Evolutionary conservation across 1,140 invertebrate genomes (phyloP), one percentile per base, ranked within the genome.

Genomic region (Drosophila aff.): DNA sequence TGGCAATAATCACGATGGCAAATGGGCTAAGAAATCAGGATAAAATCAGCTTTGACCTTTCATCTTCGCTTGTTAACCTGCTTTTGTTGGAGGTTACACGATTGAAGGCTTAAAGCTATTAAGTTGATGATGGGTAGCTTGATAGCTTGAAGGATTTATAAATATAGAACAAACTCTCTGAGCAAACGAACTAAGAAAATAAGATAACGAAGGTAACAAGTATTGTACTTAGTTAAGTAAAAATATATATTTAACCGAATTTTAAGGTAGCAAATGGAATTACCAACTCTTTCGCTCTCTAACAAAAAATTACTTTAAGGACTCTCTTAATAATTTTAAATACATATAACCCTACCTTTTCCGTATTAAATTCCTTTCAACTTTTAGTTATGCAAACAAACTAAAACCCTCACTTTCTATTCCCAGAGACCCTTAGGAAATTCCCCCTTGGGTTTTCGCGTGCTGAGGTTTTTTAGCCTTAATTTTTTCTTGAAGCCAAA

Each of bases 1-100:
- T 73, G 68, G 71, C 71, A 40, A 73, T 73, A 73, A 73, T 73
- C 46, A 73, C 68, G 71, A 73, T 61, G 68, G 38, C n/a, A 61
- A 73, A 73, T 73, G 69, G 23, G n/a, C n/a, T 28, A 23, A 43
- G 71, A 73, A 52, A 61, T 73, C 68, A 73, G 68, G 46, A 73
- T 52, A 50, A 73, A 8, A 73, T 61, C 55, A 52, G 23, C 23
- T 47, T 28, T 73, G 71, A 73, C 71, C 71, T 73, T 73, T 44
- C 67, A 73, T 73, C 71, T 73, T 36, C 38, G 36, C n/a, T 50
- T 40, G 33, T 49, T 63, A 63, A 49, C 36, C 21, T 73, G 53
- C 53, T 31, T 50, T 16, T 7, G 10, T 18, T 10, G 8, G 5
- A 16, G 40, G 49, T 31, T 68, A 38, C n/a, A 38, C 7, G 1